Percentiles rank a stretch among this genome's conserved stretches.
phyloP scores from a whole-genome alignment of 2,797 vertebrate species.

The Eulemur mongoz region DNA sequence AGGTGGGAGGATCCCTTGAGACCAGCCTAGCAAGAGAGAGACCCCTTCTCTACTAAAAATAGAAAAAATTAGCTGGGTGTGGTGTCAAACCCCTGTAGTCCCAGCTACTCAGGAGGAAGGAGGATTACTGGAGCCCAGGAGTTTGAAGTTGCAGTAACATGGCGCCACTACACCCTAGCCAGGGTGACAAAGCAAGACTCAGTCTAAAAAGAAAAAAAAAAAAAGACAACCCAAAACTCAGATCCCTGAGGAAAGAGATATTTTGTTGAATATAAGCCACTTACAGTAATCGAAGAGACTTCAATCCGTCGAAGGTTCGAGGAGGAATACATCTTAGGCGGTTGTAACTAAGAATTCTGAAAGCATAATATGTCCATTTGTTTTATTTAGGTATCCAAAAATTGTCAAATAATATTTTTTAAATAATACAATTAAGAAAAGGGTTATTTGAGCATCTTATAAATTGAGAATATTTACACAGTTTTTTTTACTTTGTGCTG shows the following conservation, averaged over 20 bases:
- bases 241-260: neutral
- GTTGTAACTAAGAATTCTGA: constrained; percentile 99
- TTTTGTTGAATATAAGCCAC: constrained; percentile 76
- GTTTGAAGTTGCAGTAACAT: neutral
- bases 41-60: neutral
- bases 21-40: neutral
- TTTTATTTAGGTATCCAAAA: constrained; percentile 11
- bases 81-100: neutral
- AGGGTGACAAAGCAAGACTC: too few relatives aligned
- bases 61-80: neutral
- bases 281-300: constrained; percentile 96
- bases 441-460: constrained; percentile 61
- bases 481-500: neutral
- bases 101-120: neutral
- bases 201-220: too few relatives aligned
- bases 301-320: constrained; percentile 95
- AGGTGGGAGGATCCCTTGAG: neutral
- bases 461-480: constrained; percentile 41
- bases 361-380: constrained; percentile 70
- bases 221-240: neutral
- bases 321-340: constrained; percentile 95
- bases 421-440: constrained; percentile 61
- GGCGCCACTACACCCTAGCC: too few relatives aligned
- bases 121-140: neutral
- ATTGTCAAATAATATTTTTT: constrained; percentile 19